Conservation (phyloP, 92 coral and sea anemone species). For the Plumapathes pennacea region DNA sequence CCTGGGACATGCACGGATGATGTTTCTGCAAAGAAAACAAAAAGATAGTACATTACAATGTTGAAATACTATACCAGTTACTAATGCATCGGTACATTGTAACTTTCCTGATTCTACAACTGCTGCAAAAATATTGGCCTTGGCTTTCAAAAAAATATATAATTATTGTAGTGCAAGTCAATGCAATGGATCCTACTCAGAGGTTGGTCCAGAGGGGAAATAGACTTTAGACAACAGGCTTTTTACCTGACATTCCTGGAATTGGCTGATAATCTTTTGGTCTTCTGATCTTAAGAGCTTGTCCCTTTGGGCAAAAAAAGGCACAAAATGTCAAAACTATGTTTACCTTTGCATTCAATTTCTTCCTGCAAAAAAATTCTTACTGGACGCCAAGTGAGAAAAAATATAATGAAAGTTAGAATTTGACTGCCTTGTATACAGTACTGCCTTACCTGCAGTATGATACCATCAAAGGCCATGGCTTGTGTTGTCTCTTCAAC, state of each 20-base stretch:
- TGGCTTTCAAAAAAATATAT: too few relatives aligned
- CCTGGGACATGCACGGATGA: conserved; percentile 98
- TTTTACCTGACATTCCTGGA: conserved; percentile 89
- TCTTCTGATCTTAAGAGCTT: conserved; percentile 91
- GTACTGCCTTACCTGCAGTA: conserved; percentile 68
- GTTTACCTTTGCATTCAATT: not conserved
- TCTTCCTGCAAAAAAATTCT: not conserved
- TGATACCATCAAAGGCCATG: conserved; percentile 99
- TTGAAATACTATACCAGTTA: too few relatives aligned
- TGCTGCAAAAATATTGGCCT: too few relatives aligned
- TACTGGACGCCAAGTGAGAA: not conserved
- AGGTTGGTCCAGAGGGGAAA: too few relatives aligned
- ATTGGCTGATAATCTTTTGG: conserved; percentile 96
- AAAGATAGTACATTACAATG: too few relatives aligned
- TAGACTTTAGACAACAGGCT: too few relatives aligned
- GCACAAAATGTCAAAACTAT: not conserved
- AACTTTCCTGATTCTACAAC: too few relatives aligned
- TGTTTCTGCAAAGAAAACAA: conserved; percentile 42
- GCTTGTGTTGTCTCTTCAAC: conserved; percentile 99
- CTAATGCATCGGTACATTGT: too few relatives aligned
- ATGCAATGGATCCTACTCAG: too few relatives aligned
- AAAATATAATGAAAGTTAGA: not conserved
- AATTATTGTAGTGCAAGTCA: too few relatives aligned
- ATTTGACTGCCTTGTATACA: not conserved
- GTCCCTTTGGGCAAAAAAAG: conserved; percentile 56